phyloP scores from a whole-genome alignment of 1,140 invertebrate species.

The Magallana angulata region DNA sequence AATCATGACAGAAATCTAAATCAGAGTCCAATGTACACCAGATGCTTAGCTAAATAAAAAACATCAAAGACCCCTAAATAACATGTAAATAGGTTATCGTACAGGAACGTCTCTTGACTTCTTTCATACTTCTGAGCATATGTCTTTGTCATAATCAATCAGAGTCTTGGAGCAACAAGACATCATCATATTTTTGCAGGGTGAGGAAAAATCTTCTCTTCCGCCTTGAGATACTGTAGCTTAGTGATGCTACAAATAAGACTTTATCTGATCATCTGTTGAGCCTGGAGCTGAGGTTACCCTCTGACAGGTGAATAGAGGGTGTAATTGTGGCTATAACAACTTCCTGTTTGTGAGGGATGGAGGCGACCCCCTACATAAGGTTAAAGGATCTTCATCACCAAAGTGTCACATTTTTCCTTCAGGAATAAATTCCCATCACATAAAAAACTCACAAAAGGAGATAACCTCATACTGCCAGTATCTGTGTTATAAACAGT shows the following conservation, averaged over 20 bases:
- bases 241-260: background rate
- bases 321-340: conserved; percentile 13
- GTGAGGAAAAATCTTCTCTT: background rate
- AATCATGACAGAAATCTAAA: background rate
- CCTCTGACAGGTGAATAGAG: conserved; percentile 7
- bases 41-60: background rate
- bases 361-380: background rate
- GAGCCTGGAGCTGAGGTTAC: background rate
- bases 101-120: background rate
- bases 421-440: background rate
- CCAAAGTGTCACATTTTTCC: background rate
- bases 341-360: conserved; percentile 29
- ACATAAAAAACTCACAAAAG: background rate
- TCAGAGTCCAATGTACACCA: background rate
- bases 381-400: conserved; percentile 1
- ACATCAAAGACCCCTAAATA: background rate
- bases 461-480: conserved; percentile 33
- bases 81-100: background rate
- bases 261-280: conserved; percentile 2
- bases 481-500: conserved; percentile 15
- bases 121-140: background rate
- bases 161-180: conserved; percentile 1
- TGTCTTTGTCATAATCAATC: conserved; percentile 31
- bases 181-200: background rate
- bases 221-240: background rate